Conservation (phyloP, 1,140 invertebrate genomes). For the Drosophila suzukii region DNA sequence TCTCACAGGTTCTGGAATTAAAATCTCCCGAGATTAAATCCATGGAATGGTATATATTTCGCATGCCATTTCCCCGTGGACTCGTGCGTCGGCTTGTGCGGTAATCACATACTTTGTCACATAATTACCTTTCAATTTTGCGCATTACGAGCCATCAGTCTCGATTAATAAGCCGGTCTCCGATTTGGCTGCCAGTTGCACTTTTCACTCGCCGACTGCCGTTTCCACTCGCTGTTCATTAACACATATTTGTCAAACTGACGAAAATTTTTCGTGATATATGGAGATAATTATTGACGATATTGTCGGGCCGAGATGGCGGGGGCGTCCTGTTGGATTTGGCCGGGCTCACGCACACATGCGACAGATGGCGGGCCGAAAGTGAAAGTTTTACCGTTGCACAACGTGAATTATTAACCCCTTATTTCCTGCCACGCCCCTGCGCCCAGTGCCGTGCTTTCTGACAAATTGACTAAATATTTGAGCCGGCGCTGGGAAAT, state of each 20-base stretch:
- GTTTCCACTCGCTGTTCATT: constrained; percentile 47
- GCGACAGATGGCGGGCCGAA: constrained; percentile 61
- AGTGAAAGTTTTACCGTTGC: constrained; percentile 67
- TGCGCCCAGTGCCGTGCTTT: constrained; percentile 35
- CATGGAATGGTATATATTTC: neutral
- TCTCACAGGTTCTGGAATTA: neutral
- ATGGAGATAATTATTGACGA: constrained; percentile 76
- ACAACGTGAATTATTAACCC: constrained; percentile 77
- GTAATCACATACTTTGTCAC: constrained; percentile 22
- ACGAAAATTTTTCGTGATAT: constrained; percentile 67
- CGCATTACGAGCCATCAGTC: constrained; percentile 53
- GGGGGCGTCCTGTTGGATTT: neutral
- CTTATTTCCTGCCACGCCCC: constrained; percentile 32
- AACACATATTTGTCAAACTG: constrained; percentile 67
- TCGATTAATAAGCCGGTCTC: constrained; percentile 50
- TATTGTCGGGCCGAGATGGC: constrained; percentile 45
- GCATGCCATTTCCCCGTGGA: neutral
- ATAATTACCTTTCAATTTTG: constrained; percentile 54
- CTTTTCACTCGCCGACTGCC: constrained; percentile 28
- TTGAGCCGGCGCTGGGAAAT: constrained; percentile 68
- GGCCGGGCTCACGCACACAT: constrained; percentile 18
- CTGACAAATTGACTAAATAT: constrained; percentile 81
- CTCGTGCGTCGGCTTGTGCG: constrained; percentile 18
- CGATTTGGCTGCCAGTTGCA: constrained; percentile 34
- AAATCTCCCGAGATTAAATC: neutral